Conservation (phyloP, 2,888 invertebrate genomes). For the Dryadula phaetusa region DNA sequence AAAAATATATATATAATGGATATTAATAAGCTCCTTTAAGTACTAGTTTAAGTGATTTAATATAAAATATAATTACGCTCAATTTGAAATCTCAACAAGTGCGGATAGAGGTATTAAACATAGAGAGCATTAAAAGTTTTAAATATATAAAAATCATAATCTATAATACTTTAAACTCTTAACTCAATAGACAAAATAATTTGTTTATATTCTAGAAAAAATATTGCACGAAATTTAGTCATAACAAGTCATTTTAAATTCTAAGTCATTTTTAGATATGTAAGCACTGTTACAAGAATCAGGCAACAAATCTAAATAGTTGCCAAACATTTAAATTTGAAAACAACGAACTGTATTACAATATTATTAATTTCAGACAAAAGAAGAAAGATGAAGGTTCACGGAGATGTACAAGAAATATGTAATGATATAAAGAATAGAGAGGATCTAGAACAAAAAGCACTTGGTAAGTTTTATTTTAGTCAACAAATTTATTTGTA, state of each 20-base stretch:
- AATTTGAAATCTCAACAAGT: too few species aligned
- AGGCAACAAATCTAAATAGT: not conserved
- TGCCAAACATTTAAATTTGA: slow-evolving; percentile 11
- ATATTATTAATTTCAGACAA: not conserved
- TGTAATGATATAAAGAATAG: slow-evolving; percentile 18
- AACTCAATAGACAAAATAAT: too few species aligned
- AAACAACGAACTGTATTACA: not conserved
- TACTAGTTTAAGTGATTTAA: too few species aligned
- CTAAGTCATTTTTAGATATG: not conserved
- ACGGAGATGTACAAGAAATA: slow-evolving; percentile 19
- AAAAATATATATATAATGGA: too few species aligned
- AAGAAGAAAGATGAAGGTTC: not conserved
- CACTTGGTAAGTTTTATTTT: slow-evolving; percentile 58
- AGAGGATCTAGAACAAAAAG: slow-evolving; percentile 46
- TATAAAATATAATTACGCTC: too few species aligned
- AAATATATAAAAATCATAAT: too few species aligned
- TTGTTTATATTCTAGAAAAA: too few species aligned
- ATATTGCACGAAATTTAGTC: not conserved
- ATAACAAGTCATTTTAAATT: not conserved
- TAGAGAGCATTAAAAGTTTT: too few species aligned
- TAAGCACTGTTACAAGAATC: not conserved
- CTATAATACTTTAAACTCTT: too few species aligned
- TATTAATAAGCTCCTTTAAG: too few species aligned
- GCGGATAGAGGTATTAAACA: too few species aligned
- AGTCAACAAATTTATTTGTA: too few species aligned